Evolutionary conservation across 2,113 vertebrate genomes (phyloP).

Genomic region (Lasiurus cinereus): DNA sequence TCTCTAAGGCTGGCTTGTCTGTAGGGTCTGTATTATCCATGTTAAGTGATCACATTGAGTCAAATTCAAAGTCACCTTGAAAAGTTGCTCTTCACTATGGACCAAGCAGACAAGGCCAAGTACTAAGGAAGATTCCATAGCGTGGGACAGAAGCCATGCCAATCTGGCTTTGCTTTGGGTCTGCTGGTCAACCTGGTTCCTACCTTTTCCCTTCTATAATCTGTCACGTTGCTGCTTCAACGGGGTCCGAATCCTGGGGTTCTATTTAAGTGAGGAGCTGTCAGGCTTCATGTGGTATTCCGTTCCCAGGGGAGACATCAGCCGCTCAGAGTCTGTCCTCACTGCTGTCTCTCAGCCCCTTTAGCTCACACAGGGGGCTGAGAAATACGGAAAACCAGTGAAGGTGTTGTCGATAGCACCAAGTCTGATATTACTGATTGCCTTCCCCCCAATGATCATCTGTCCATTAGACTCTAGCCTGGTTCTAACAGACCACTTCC

Average conservation of each 20-base stretch:
- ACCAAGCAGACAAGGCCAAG: slow-evolving; percentile 39
- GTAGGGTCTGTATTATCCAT: not conserved
- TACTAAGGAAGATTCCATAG: not conserved
- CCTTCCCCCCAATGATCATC: not conserved
- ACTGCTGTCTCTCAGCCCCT: not conserved
- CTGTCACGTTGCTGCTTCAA: not conserved
- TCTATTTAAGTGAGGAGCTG: slow-evolving; percentile 44
- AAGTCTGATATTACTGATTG: slow-evolving; percentile 23
- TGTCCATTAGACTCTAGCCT: slow-evolving; percentile 17
- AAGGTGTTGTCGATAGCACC: not conserved
- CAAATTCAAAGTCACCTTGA: slow-evolving; percentile 43
- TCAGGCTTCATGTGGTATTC: not conserved
- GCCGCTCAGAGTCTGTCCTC: slow-evolving; percentile 16
- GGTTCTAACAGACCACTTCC: slow-evolving; percentile 55
- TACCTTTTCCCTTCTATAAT: not conserved
- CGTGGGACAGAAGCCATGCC: not conserved
- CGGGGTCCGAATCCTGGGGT: not conserved
- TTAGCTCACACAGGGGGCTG: not conserved
- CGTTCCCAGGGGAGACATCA: not conserved
- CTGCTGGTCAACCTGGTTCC: not conserved
- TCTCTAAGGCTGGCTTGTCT: not conserved
- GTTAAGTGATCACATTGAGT: slow-evolving; percentile 32
- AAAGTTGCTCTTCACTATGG: slow-evolving; percentile 26
- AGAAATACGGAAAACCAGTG: not conserved
- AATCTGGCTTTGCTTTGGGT: slow-evolving; percentile 18